phyloP scores from a whole-genome alignment of 2,113 vertebrate species.

The Eulemur rufifrons region DNA sequence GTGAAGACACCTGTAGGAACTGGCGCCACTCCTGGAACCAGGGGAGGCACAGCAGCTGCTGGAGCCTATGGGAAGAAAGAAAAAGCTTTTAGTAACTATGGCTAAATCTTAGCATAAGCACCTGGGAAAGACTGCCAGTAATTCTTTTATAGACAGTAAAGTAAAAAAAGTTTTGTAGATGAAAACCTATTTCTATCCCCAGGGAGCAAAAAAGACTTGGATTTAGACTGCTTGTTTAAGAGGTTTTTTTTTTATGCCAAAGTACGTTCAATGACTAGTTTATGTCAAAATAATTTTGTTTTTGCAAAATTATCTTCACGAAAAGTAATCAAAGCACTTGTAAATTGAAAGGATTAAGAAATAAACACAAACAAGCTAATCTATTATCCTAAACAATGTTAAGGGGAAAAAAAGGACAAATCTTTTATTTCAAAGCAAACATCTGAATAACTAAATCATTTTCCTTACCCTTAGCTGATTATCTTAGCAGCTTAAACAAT shows the following conservation, averaged over 20 bases:
- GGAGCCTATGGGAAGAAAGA: constrained; percentile 67
- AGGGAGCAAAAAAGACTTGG: neutral
- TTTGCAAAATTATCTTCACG: constrained; percentile 9
- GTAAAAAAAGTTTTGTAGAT: neutral
- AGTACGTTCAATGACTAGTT: neutral
- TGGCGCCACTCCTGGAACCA: constrained; percentile 79
- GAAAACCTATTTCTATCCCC: neutral
- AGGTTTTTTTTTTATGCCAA: neutral
- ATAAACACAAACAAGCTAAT: constrained; percentile 11
- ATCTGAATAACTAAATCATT: neutral
- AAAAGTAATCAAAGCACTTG: constrained; percentile 15
- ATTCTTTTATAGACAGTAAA: neutral
- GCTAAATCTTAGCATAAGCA: neutral
- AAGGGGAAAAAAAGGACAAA: constrained; percentile 12
- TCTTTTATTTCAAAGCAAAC: constrained; percentile 30
- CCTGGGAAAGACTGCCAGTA: neutral
- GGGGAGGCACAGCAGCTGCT: constrained; percentile 71
- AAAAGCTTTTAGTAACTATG: neutral
- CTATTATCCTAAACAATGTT: neutral
- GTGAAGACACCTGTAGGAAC: constrained; percentile 93
- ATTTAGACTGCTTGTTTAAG: neutral
- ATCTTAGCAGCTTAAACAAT: neutral
- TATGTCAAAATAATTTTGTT: constrained; percentile 35
- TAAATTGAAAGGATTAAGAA: constrained; percentile 23
- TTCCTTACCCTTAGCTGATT: neutral